A percentile compares a stretch with the other conserved stretches of the same genome.
phyloP scores from a whole-genome alignment of 2,113 vertebrate genomes.

The Apodemus speciosus region DNA sequence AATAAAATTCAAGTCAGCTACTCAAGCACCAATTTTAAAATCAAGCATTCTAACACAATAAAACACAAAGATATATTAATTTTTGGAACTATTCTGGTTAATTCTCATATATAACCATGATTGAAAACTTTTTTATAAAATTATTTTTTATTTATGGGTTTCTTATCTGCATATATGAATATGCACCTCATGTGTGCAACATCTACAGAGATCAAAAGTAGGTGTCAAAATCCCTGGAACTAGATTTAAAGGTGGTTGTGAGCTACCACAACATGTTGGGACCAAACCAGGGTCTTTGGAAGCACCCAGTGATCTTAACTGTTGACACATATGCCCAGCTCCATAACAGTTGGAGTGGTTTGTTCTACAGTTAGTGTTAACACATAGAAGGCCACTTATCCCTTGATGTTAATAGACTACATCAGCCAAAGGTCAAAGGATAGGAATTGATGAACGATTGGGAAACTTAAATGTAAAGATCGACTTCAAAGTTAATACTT shows the following conservation, averaged over 20 bases:
- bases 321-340: neutral
- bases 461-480: neutral
- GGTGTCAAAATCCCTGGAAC: neutral
- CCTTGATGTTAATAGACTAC: neutral
- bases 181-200: neutral
- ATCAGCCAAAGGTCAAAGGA: neutral
- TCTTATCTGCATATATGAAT: neutral
- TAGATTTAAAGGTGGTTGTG: neutral
- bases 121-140: neutral
- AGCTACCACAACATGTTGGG: neutral
- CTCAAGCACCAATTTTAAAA: neutral
- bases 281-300: neutral
- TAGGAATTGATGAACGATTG: neutral
- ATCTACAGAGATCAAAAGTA: neutral
- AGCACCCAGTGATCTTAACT: neutral
- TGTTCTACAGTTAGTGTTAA: neutral
- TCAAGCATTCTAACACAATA: neutral
- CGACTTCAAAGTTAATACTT: neutral
- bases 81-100: constrained; percentile 10
- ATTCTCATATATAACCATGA: neutral
- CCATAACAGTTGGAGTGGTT: neutral
- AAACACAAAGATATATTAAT: neutral
- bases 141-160: neutral
- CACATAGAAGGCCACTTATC: neutral
- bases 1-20: neutral